phyloP scores from a whole-genome alignment of 2,797 vertebrate species.

The Tachyglossus aculeatus region DNA sequence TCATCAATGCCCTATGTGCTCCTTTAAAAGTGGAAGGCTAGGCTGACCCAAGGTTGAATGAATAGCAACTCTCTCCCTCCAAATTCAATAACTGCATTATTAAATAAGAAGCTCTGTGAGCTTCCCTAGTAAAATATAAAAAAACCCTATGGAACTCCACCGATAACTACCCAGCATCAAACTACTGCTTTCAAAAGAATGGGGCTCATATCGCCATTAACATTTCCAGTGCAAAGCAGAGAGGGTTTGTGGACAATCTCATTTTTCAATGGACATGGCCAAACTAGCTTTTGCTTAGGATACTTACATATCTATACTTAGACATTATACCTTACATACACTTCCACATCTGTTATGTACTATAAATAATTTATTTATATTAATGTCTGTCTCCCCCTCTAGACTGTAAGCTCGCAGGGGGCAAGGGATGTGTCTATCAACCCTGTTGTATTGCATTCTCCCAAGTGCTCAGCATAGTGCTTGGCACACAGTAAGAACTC shows the following conservation, averaged over 20 bases:
- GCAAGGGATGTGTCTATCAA: too few species aligned
- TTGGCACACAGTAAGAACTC: too few species aligned
- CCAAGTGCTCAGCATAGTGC: too few species aligned
- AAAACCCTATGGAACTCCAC: not conserved
- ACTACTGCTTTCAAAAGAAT: not conserved
- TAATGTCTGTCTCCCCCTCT: too few species aligned
- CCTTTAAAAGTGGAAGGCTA: slow-evolving; percentile 17
- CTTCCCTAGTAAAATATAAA: not conserved
- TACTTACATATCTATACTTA: too few species aligned
- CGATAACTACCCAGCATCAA: not conserved
- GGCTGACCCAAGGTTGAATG: slow-evolving; percentile 19
- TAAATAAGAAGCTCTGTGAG: not conserved
- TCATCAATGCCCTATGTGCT: not conserved
- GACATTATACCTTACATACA: too few species aligned
- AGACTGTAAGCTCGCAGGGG: too few species aligned
- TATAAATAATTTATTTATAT: too few species aligned
- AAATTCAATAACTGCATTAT: not conserved
- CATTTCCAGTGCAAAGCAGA: not conserved
- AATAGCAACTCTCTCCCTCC: not conserved
- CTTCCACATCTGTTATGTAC: too few species aligned
- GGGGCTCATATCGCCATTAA: not conserved
- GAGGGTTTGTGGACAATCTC: not conserved
- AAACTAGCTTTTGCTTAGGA: not conserved
- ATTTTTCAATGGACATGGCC: not conserved
- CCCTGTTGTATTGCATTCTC: too few species aligned